phyloP scores from a whole-genome alignment of 1,140 invertebrate species.

The Akabosia matsudoensis region DNA sequence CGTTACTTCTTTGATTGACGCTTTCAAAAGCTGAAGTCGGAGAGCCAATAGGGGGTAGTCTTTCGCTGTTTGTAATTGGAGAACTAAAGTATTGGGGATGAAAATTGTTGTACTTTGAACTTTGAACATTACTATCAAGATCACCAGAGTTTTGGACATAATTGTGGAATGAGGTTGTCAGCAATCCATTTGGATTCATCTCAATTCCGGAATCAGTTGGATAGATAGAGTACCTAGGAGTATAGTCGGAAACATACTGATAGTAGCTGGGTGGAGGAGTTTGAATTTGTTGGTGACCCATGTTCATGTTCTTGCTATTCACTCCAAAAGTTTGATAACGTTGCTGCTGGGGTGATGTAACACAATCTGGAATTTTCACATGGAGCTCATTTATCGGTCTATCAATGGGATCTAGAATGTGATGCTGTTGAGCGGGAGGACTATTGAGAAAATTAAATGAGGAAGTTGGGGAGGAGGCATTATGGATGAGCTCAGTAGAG shows the following conservation, averaged over 20 bases:
- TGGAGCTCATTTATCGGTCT: background rate
- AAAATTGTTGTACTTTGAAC: background rate
- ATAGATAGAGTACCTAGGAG: background rate
- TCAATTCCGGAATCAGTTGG: background rate
- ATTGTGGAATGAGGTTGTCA: background rate
- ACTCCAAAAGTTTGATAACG: background rate
- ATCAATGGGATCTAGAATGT: background rate
- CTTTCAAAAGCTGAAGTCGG: background rate
- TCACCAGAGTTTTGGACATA: background rate
- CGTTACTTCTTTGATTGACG: background rate
- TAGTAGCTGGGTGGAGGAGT: slow-evolving; percentile 1
- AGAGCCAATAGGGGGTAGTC: background rate
- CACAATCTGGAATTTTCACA: background rate
- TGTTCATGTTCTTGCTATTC: background rate
- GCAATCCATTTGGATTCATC: background rate
- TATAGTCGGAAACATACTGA: background rate
- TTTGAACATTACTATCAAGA: background rate
- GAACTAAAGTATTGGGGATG: slow-evolving; percentile 11
- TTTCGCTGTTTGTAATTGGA: background rate
- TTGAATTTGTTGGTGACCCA: background rate
- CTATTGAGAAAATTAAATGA: slow-evolving; percentile 1
- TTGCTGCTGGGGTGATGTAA: background rate
- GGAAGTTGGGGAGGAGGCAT: background rate
- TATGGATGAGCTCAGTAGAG: background rate
- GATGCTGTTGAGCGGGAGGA: background rate